These are phyloP conservation scores for Puma concolor DNA, from an alignment of 2,113 vertebrate species.

Conservation along the genomic window DNA sequence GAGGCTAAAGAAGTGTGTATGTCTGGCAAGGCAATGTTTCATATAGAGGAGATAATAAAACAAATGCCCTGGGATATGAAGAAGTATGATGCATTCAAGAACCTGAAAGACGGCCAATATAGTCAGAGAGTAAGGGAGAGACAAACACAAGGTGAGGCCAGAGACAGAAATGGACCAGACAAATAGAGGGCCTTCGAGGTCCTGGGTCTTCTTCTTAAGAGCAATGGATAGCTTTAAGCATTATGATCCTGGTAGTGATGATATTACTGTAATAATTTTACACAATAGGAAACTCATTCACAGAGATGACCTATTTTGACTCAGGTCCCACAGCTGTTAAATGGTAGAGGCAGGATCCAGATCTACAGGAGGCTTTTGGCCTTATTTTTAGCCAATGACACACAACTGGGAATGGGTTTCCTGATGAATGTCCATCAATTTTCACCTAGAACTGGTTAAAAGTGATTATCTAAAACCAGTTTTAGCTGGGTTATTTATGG, in stretches of 20 bases:
- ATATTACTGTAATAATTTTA: background rate
- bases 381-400: slow-evolving; percentile 12
- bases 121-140: background rate
- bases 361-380: background rate
- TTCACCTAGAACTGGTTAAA: background rate
- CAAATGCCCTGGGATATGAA: background rate
- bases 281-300: background rate
- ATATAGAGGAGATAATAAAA: background rate
- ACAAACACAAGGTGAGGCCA: background rate
- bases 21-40: background rate
- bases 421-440: background rate
- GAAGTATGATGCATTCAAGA: background rate
- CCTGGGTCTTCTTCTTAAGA: background rate
- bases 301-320: background rate
- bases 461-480: slow-evolving; percentile 2
- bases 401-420: background rate
- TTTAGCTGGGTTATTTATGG: slow-evolving; percentile 23
- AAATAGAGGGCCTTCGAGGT: background rate
- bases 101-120: background rate
- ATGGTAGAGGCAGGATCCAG: background rate
- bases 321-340: background rate
- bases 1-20: background rate
- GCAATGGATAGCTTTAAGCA: background rate
- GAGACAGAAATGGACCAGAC: background rate
- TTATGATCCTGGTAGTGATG: background rate